Evolutionary conservation across 1,140 invertebrate species (phyloP), one percentile per base, ranked within the genome.

Genomic region (Propsilocerus akamusi): DNA sequence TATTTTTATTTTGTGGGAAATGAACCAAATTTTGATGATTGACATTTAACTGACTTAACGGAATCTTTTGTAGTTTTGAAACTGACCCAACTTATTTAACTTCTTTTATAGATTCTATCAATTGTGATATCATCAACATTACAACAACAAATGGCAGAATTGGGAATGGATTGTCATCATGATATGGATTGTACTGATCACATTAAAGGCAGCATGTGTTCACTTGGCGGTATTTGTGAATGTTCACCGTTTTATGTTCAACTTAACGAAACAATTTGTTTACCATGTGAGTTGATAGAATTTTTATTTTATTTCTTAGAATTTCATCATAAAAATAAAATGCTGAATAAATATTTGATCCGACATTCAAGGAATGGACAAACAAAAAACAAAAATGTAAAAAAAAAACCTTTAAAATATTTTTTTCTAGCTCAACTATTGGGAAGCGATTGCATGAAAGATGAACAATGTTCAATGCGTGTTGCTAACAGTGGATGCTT

Each of bases 401-500:
- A 37, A 37, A 37, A 37, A 37, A 37, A 17, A 37, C 14, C 51
- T 49, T 49, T 52, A n/a, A 6, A 17, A 48, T 23, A 52, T 58
- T 53, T 59, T 54, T 57, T 71, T 70, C 37, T 66, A 86, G 84
- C 82, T 14, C 78, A 79, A 48, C 69, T 87, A n/a, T 63, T 87
- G 52, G 82, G 81, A 25, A 79, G 80, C 55, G 76, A 81, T 46
- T 87, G 84, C 59, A 52, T 75, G 17, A 72, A 83, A 28, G 69
- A 76, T 32, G 78, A 81, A 53, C 84, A 87, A 58, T 87, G 84
- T 61, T 75, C 74, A 2, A 67, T 84, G 64, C 84, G 82, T 67
- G 83, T 86, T 37, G 79, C 80, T n/a, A 80, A 85, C 57, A 84
- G 82, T 58, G 72, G 70, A 53, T 87, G 84, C 56, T 60, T 77